A percentile compares a stretch with the other conserved stretches of the same genome.
These are phyloP conservation scores for Heliconius ismenius DNA, from an alignment of 2,888 invertebrate species.

Conservation along the genomic window DNA sequence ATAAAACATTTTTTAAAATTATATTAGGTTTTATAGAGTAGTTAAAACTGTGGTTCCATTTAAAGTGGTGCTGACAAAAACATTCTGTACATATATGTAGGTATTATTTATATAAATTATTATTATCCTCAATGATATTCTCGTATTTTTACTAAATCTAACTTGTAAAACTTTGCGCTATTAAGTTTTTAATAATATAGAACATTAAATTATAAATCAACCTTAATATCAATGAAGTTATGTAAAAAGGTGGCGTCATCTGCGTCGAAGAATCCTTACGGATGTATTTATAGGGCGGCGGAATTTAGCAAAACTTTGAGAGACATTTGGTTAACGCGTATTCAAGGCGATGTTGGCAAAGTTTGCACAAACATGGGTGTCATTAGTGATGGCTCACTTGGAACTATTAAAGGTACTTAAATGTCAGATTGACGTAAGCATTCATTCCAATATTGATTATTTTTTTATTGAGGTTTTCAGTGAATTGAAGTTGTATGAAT, in stretches of 20 bases:
- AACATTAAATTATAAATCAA: constrained; percentile 32
- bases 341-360: constrained; percentile 46
- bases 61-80: too few species aligned
- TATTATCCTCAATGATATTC: background rate
- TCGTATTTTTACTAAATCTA: background rate
- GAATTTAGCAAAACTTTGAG: constrained; percentile 58
- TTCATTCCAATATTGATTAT: constrained; percentile 3
- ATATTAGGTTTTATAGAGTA: too few species aligned
- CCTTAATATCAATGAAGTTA: constrained; percentile 36
- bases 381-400: constrained; percentile 70
- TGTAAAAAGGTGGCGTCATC: constrained; percentile 50
- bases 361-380: constrained; percentile 59
- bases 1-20: too few species aligned
- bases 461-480: background rate
- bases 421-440: constrained; percentile 19
- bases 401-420: constrained; percentile 65
- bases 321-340: constrained; percentile 60
- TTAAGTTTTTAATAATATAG: constrained; percentile 33
- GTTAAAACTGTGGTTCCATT: too few species aligned
- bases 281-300: constrained; percentile 62
- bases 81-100: too few species aligned
- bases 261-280: constrained; percentile 64
- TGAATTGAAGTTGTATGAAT: too few species aligned
- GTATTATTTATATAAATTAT: too few species aligned
- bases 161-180: constrained; percentile 1